Conservation (phyloP, 2,797 vertebrate species). For the Microctenopoma lineatum region DNA sequence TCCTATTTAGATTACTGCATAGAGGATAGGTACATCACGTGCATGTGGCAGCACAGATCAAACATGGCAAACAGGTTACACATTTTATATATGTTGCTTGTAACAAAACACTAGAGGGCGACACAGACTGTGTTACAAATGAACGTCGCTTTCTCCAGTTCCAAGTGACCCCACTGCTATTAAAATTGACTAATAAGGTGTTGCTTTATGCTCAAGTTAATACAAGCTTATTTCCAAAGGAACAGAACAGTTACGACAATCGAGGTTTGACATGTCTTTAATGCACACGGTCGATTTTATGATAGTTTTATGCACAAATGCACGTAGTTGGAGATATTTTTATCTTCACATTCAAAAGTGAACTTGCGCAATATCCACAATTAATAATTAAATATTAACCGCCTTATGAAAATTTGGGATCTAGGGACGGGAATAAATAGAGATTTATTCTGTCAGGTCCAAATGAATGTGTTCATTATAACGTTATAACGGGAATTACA, state of each 20-base stretch:
- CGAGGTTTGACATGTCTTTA: not conserved
- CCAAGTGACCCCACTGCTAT: not conserved
- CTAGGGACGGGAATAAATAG: rapidly evolving
- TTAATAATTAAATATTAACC: not conserved
- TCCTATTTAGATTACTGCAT: not conserved
- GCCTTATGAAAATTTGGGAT: not conserved
- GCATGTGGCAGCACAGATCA: slow-evolving; percentile 12
- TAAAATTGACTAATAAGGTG: not conserved
- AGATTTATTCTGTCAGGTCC: not conserved
- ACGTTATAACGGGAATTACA: not conserved
- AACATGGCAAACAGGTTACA: not conserved
- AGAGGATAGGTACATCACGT: slow-evolving; percentile 5
- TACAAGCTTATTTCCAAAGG: not conserved
- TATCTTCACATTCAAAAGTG: not conserved
- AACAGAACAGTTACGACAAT: too few relatives aligned
- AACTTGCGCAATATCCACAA: not conserved
- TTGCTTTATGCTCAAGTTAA: not conserved
- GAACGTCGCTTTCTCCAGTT: not conserved
- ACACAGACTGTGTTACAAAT: slow-evolving; percentile 19
- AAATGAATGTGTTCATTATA: not conserved
- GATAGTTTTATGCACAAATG: not conserved
- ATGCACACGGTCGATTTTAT: not conserved
- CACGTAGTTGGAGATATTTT: not conserved
- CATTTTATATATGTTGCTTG: not conserved
- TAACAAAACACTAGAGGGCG: slow-evolving; percentile 64